Evolutionary conservation across 2,888 invertebrate species (phyloP), one percentile per base, ranked within the genome.

Genomic region (Lithophane ornitopus): DNA sequence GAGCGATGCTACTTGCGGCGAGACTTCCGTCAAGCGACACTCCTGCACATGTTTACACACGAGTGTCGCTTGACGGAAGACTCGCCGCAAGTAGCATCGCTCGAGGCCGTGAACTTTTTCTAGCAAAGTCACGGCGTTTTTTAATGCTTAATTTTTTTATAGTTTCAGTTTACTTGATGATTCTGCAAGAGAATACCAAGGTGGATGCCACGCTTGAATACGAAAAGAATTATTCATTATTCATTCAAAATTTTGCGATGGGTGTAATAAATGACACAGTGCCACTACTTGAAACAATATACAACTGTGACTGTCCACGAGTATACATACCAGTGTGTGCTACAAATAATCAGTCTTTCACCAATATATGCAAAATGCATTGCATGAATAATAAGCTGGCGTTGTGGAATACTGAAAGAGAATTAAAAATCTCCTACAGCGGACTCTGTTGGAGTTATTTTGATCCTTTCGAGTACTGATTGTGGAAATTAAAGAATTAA

Each of bases 251-350:
- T 0, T 72, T 7, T 16, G 39, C 39, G 39, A 34, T 41, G 19
- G 39, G 2, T 0, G 19, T 14, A 3, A 14, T 44, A 0, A 6
- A 54, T 0, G 80, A 70, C 4, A 6, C 34, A 8, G 0, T 81
- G 3, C 62, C 65, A 0, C 3, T 41, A 0, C 9, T 92, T 12
- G 90, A 90, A 22, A 3, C n/a, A 0, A 87, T 90, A 0, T 14
- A 56, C 0, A 78, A 87, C 6, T 90, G 93, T 22, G 61, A 80
- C 0, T 94, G 94, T n/a, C 94, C 94, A 0, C 85, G 94, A 41
- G 83, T 93, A 3, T 93, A 94, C 54, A 54, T 93, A 0, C 94
- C 94, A 0, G 85, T 94, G 0, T 94, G 94, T 71, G 93, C 86
- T 0, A 68, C 89, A 0, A 91, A 94, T 67, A 89, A 90, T n/a